Evolutionary conservation across 2,113 vertebrate species (phyloP), one percentile per base, ranked within the genome.

Genomic region (Brachyhypopomus occidentalis): DNA sequence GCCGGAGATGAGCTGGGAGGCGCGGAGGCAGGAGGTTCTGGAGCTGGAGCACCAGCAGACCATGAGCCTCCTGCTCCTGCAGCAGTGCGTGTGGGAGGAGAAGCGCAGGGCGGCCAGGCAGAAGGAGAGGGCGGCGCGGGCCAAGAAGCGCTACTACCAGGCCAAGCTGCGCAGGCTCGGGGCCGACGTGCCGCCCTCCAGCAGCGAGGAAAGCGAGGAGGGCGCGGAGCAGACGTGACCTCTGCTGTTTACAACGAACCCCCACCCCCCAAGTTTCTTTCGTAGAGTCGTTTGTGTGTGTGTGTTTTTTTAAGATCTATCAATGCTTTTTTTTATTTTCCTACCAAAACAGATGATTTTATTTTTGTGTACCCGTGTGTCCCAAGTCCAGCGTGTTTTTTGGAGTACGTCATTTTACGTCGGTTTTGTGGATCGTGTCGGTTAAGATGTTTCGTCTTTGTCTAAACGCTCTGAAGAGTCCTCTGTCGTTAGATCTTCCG

Each of bases 21-120:
- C 81, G 25, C 83, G 83, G 25, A 87, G 91, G 83, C 89, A 89
- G 89, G 90, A 93, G 85, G 89, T 89, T 76, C 91, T 91, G 78
- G 92, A 90, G 86, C 82, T 91, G 83, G 93, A 94, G 86, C 93
- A 93, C 89, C 90, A 93, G 88, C 91, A 90, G 82, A 89, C 88
- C 72, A 93, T 93, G 92, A 92, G 91, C 70, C 86, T 92, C 56
- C 88, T 94, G 75, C 87, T 88, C 0, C 91, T 90, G 86, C 90
- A 93, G 83, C 90, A 92, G 88, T 90, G 91, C 78, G 90, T 94
- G 89, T 83, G 92, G 87, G 88, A 84, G 86, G 90, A 92, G 75
- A 93, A 90, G 81, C 87, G 87, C 73, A 88, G 80, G 82, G 93
- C 91, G 0, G 85, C 79, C 0, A 85, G 75, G 56, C 90, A 94